Evolutionary conservation across 2,888 invertebrate species (phyloP).

Genomic region (Folsomia manolachei): DNA sequence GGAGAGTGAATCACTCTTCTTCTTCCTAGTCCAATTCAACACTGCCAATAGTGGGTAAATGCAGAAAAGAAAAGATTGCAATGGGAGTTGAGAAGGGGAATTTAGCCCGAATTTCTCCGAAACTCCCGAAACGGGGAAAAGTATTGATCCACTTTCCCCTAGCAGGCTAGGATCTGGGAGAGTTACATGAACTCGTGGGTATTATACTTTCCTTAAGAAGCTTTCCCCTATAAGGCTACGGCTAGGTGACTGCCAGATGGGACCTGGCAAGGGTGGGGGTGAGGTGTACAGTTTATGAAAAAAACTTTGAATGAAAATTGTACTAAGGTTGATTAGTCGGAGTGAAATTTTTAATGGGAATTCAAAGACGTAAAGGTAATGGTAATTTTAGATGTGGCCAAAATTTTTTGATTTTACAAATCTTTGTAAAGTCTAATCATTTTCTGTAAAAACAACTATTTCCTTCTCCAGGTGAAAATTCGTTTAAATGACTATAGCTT

Average conservation of each 20-base stretch:
- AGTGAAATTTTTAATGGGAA: too few relatives aligned
- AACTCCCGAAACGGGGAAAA: neutral
- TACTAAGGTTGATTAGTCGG: too few relatives aligned
- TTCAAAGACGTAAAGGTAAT: too few relatives aligned
- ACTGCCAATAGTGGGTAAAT: neutral
- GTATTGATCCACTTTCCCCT: conserved; percentile 5
- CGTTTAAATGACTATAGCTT: too few relatives aligned
- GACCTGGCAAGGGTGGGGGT: neutral
- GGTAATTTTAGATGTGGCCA: neutral
- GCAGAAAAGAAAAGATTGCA: neutral
- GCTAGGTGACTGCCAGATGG: neutral
- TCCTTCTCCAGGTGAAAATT: too few relatives aligned
- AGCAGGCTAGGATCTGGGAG: neutral
- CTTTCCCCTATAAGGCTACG: too few relatives aligned
- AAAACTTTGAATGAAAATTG: too few relatives aligned
- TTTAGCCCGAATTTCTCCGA: conserved; percentile 2
- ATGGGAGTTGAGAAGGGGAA: neutral
- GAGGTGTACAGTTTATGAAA: too few relatives aligned
- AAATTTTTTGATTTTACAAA: neutral
- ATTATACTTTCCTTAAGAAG: too few relatives aligned
- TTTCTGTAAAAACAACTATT: too few relatives aligned
- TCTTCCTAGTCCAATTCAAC: neutral
- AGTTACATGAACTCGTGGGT: neutral
- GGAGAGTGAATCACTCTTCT: neutral
- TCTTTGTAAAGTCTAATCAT: too few relatives aligned